These are phyloP conservation scores for Lepidurus couesii DNA, from an alignment of 1,140 invertebrate species.

Conservation along the genomic window DNA sequence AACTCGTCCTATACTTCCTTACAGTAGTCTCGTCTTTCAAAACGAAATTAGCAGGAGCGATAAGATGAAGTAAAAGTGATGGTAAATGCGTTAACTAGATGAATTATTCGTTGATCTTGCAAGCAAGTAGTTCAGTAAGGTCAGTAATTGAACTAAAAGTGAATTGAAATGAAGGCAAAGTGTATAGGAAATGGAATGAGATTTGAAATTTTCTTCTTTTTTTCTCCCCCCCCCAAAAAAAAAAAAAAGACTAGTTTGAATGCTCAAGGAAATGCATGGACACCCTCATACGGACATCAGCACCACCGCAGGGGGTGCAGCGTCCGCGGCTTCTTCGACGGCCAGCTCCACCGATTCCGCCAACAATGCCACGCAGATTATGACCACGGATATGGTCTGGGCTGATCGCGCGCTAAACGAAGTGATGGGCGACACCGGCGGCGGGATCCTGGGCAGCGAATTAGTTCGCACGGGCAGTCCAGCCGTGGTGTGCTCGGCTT, in stretches of 20 bases:
- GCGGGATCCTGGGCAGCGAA: constrained; percentile 57
- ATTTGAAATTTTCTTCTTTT: too few relatives aligned
- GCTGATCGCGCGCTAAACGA: constrained; percentile 30
- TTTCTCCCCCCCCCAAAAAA: too few relatives aligned
- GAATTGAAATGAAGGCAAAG: too few relatives aligned
- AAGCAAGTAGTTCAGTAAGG: too few relatives aligned
- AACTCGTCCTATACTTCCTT: too few relatives aligned
- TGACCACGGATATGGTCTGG: constrained; percentile 26
- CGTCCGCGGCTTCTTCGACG: neutral
- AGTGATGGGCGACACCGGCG: constrained; percentile 32
- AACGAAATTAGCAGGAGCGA: too few relatives aligned
- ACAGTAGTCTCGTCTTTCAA: too few relatives aligned
- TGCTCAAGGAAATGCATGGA: constrained; percentile 13
- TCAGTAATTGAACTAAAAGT: too few relatives aligned
- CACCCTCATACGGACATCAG: constrained; percentile 8
- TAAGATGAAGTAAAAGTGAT: too few relatives aligned
- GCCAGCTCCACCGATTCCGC: neutral
- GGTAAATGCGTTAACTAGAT: too few relatives aligned
- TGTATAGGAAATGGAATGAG: too few relatives aligned
- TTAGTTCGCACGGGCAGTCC: constrained; percentile 84
- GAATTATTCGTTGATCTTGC: too few relatives aligned
- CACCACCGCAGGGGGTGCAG: neutral
- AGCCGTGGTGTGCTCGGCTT: constrained; percentile 82
- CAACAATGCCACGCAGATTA: neutral
- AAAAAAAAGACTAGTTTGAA: neutral